A percentile compares a stretch with the other conserved stretches of the same genome.
These are phyloP conservation scores for Cyanoderma ruficeps DNA, from an alignment of 2,113 vertebrate species.

Conservation along the genomic window DNA sequence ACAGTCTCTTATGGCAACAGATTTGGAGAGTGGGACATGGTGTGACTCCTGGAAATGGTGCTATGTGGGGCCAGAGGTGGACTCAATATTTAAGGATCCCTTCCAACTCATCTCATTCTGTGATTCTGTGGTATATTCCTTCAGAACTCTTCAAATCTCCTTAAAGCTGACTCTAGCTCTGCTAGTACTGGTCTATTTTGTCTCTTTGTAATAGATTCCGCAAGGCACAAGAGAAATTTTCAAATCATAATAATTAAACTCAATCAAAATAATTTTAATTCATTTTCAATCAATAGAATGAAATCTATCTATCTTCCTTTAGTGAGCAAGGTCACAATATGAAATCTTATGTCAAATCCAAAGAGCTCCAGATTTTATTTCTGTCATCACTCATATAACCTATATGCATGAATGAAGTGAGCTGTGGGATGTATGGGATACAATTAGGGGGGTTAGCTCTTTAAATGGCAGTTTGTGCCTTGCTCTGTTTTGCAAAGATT, in stretches of 20 bases:
- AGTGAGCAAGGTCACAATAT: background rate
- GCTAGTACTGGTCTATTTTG: background rate
- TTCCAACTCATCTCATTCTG: background rate
- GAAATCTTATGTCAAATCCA: slow-evolving; percentile 17
- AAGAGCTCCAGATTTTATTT: background rate
- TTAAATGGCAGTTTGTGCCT: background rate
- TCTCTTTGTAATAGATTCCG: background rate
- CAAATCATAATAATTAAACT: background rate
- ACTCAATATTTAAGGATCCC: background rate
- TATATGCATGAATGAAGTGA: background rate
- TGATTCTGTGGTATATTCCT: background rate
- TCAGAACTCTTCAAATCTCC: background rate
- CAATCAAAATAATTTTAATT: background rate
- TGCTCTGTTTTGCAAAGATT: background rate
- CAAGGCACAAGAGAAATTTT: background rate
- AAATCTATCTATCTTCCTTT: slow-evolving; percentile 23
- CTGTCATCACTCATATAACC: background rate
- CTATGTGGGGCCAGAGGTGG: background rate
- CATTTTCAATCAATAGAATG: background rate
- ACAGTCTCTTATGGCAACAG: background rate
- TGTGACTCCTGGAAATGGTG: background rate
- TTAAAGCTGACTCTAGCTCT: background rate
- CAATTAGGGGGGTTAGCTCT: background rate
- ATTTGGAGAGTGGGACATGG: background rate
- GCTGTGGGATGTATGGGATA: slow-evolving; percentile 2